Conservation (phyloP, 2,113 vertebrate species). For the Rousettus leschenaultii region DNA sequence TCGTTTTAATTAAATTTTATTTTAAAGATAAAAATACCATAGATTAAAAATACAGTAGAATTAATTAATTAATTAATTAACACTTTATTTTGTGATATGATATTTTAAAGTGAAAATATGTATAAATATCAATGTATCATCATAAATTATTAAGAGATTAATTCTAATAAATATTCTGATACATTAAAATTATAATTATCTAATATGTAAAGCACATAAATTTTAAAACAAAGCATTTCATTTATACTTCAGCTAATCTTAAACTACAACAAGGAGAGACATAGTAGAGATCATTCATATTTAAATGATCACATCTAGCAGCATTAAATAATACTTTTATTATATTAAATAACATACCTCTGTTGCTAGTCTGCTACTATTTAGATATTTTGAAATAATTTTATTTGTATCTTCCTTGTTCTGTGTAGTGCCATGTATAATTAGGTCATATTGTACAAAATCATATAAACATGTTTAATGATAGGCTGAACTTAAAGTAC, state of each 20-base stretch:
- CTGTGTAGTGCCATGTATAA: conserved; percentile 8
- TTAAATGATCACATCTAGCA: conserved; percentile 34
- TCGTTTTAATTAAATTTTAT: background rate
- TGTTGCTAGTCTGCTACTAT: conserved; percentile 12
- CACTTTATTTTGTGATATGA: background rate
- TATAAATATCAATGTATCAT: background rate
- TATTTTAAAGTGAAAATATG: conserved; percentile 12
- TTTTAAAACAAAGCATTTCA: conserved; percentile 14
- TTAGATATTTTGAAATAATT: conserved; percentile 49
- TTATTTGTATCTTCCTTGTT: background rate
- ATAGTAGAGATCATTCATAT: conserved; percentile 3
- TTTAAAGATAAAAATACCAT: background rate
- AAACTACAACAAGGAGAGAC: background rate
- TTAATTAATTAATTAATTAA: no score
- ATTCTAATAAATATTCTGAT: background rate
- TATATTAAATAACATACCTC: conserved; percentile 49
- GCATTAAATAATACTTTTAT: conserved; percentile 32
- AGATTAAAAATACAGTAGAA: no score
- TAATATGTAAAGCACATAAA: background rate
- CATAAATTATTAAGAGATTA: background rate
- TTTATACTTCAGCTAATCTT: background rate
- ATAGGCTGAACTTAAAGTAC: conserved; percentile 47
- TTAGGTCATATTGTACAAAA: conserved; percentile 29
- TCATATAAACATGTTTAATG: conserved; percentile 42
- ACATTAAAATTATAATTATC: background rate